A percentile compares a stretch with the other conserved stretches of the same genome.
Conservation (phyloP, 2,888 invertebrate species). For the Frankliniella fusca region DNA sequence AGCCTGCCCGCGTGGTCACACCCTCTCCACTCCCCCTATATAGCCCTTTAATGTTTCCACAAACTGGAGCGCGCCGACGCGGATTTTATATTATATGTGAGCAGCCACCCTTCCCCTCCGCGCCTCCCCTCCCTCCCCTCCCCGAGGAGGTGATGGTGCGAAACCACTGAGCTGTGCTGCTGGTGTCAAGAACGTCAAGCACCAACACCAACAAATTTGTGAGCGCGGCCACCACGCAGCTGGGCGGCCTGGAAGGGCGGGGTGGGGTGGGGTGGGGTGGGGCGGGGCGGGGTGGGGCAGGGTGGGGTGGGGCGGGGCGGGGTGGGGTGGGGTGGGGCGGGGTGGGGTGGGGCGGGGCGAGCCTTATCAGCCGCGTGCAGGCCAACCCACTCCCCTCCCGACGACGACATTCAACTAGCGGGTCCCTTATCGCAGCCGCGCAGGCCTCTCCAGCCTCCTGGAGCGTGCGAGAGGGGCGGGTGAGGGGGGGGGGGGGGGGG, state of each 20-base stretch:
- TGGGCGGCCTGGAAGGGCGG: not conserved
- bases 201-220: not conserved
- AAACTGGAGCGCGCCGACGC: not conserved
- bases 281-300: too few relatives aligned
- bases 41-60: constrained; percentile 8
- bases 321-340: not conserved
- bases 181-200: constrained; percentile 11
- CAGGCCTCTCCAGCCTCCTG: not conserved
- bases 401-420: not conserved
- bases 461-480: too few relatives aligned
- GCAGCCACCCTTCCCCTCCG: not conserved
- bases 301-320: not conserved
- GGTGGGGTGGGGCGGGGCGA: not conserved
- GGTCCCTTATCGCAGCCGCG: not conserved
- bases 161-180: not conserved
- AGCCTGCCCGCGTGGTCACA: not conserved
- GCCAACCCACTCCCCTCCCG: not conserved
- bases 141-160: not conserved
- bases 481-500: too few relatives aligned
- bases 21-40: not conserved
- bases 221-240: not conserved
- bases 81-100: not conserved
- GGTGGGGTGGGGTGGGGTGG: too few relatives aligned
- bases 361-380: constrained; percentile 9
- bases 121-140: not conserved